phyloP scores from a whole-genome alignment of 2,888 invertebrate species.

The Shargacucullia verbasci region DNA sequence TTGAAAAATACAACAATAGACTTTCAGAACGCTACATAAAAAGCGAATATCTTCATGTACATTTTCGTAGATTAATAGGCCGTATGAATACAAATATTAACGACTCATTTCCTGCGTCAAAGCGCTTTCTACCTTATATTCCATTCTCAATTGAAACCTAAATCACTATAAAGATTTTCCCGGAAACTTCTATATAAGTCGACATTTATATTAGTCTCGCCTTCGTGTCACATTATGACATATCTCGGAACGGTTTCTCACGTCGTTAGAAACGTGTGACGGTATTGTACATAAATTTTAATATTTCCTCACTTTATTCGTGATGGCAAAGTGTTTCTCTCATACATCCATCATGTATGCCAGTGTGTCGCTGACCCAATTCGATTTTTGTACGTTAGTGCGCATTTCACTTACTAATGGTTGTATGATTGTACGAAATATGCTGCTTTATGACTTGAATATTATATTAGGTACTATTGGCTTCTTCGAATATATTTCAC shows the following conservation, averaged over 20 bases:
- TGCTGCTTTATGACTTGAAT: conserved; percentile 52
- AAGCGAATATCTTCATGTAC: neutral
- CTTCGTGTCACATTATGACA: conserved; percentile 21
- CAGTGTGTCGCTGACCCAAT: conserved; percentile 48
- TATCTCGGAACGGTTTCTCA: conserved; percentile 26
- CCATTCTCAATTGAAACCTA: conserved; percentile 44
- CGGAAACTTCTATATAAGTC: conserved; percentile 8
- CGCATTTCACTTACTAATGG: conserved; percentile 52
- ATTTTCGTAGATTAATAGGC: conserved; percentile 33
- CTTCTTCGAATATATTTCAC: conserved; percentile 22
- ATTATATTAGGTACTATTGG: conserved; percentile 39
- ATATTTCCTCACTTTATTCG: conserved; percentile 56
- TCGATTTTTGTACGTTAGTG: conserved; percentile 52
- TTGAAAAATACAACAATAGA: too few relatives aligned
- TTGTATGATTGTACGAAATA: conserved; percentile 48
- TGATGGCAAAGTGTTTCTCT: conserved; percentile 32
- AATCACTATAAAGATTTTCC: conserved; percentile 18
- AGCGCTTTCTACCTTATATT: conserved; percentile 15
- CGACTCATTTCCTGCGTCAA: conserved; percentile 22
- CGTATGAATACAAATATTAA: conserved; percentile 36
- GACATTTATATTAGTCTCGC: conserved; percentile 32
- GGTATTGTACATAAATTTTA: conserved; percentile 54
- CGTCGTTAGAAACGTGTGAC: conserved; percentile 30
- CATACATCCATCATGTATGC: conserved; percentile 50
- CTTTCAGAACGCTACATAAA: too few relatives aligned